These are phyloP conservation scores for Bos indicus DNA, from an alignment of 2,113 vertebrate species.

Conservation along the genomic window DNA sequence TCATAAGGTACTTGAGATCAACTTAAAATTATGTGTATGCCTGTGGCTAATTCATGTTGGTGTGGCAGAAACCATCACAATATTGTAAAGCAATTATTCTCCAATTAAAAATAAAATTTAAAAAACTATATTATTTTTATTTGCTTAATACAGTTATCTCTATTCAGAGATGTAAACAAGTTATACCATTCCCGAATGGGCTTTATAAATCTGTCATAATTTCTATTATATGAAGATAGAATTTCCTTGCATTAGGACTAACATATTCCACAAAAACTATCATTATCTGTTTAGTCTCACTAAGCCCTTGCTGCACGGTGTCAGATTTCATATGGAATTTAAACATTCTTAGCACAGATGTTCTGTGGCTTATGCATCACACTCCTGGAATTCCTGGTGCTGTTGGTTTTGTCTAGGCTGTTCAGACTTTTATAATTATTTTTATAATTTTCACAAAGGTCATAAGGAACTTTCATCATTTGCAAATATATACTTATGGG, in stretches of 20 bases:
- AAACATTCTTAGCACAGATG: constrained; percentile 29
- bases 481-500: constrained; percentile 19
- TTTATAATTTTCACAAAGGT: constrained; percentile 53
- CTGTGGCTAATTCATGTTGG: neutral
- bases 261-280: neutral
- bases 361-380: neutral
- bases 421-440: constrained; percentile 46
- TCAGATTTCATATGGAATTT: neutral
- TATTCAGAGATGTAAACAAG: neutral
- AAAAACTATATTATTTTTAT: neutral
- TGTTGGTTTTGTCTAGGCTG: constrained; percentile 49
- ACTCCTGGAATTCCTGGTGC: neutral
- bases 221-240: neutral
- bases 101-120: neutral
- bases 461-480: constrained; percentile 6
- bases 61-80: neutral
- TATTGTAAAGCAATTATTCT: neutral
- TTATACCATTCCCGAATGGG: neutral
- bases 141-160: neutral
- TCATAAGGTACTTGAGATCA: neutral
- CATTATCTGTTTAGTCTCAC: neutral
- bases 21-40: neutral
- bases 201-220: neutral
- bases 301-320: neutral
- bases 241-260: neutral